phyloP scores from a whole-genome alignment of 2,888 invertebrate genomes.

The Erannis defoliaria region DNA sequence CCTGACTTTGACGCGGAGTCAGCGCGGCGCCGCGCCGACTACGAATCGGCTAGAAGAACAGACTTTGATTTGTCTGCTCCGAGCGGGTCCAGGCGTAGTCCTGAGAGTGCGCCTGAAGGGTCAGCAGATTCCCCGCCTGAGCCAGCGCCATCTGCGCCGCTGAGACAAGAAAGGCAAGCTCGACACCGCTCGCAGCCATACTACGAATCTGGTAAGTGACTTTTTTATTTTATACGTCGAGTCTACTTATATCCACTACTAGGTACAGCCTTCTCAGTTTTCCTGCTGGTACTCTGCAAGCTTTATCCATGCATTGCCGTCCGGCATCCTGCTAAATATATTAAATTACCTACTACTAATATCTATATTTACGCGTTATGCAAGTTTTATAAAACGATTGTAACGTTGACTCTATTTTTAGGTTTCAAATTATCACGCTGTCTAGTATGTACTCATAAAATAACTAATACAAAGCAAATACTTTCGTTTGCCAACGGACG shows the following conservation, averaged over 20 bases:
- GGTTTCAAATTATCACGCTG: background rate
- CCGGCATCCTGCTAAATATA: too few species aligned
- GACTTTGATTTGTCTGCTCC: constrained; percentile 81
- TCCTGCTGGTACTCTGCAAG: too few species aligned
- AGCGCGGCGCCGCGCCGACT: constrained; percentile 77
- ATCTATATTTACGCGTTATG: background rate
- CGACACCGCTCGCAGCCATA: constrained; percentile 78
- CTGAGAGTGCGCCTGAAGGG: constrained; percentile 81
- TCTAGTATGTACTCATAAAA: background rate
- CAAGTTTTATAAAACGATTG: background rate
- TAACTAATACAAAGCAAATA: constrained; percentile 8
- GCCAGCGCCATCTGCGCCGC: constrained; percentile 80
- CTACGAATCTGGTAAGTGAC: constrained; percentile 80
- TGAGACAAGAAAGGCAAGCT: constrained; percentile 72
- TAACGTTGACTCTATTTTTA: constrained; percentile 1
- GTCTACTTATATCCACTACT: too few species aligned
- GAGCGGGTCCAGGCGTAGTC: constrained; percentile 74
- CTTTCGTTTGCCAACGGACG: background rate
- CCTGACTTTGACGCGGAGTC: constrained; percentile 78
- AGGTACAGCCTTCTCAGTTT: too few species aligned
- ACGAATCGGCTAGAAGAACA: constrained; percentile 81
- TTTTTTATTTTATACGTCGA: background rate
- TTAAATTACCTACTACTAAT: too few species aligned
- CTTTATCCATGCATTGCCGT: too few species aligned
- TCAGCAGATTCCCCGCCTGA: constrained; percentile 82